Evolutionary conservation across 2,797 vertebrate species (phyloP).

Genomic region (Leptodactylus fallax): DNA sequence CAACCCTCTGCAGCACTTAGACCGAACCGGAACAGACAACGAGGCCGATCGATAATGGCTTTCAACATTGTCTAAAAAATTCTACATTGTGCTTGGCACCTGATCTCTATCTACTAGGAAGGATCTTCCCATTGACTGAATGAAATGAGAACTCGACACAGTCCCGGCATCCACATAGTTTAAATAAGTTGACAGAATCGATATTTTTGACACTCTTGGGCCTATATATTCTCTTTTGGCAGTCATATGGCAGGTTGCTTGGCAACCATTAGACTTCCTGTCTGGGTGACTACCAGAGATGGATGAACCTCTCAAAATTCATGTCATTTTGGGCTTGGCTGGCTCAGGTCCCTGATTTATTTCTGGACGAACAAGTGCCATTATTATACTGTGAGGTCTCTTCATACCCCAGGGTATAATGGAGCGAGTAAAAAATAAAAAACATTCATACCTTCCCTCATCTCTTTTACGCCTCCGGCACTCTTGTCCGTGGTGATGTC

Average conservation of each 20-base stretch:
- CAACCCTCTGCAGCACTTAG: conserved; percentile 24
- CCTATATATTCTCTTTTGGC: neutral
- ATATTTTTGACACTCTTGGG: neutral
- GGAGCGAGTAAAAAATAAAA: too few species aligned
- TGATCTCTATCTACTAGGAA: conserved; percentile 14
- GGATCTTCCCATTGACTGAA: conserved; percentile 21
- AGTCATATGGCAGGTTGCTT: neutral
- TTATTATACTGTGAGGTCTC: too few species aligned
- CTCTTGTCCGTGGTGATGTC: too few species aligned
- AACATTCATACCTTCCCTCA: too few species aligned
- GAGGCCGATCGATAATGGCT: conserved; percentile 38
- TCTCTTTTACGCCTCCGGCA: too few species aligned
- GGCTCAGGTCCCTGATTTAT: too few species aligned
- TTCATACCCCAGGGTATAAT: too few species aligned
- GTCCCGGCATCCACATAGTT: neutral
- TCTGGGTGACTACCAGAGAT: too few species aligned
- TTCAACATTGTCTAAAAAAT: conserved; percentile 31
- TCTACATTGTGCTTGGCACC: conserved; percentile 38
- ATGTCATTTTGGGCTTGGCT: too few species aligned
- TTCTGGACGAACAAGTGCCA: too few species aligned
- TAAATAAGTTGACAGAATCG: neutral
- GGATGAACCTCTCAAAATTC: too few species aligned
- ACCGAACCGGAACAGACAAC: conserved; percentile 47
- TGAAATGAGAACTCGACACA: neutral
- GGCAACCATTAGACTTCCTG: neutral